Percentiles rank a stretch among this genome's conserved stretches.
Evolutionary conservation across 2,113 vertebrate species (phyloP).

Genomic region (Anolis sagrei): DNA sequence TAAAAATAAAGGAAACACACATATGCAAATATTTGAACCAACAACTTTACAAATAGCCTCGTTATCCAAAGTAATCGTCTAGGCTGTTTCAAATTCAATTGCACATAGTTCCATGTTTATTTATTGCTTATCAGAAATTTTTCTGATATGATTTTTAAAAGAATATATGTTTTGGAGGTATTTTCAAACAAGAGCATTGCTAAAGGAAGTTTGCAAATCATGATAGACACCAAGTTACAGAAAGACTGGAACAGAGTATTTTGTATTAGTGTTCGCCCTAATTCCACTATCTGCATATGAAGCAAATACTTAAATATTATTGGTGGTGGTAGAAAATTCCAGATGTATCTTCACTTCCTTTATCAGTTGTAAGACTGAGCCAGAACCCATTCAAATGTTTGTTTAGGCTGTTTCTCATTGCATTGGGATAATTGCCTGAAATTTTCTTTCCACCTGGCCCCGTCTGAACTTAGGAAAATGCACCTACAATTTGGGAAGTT

Average conservation of each 20-base stretch:
- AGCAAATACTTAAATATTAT: background rate
- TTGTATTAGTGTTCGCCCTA: background rate
- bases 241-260: background rate
- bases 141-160: background rate
- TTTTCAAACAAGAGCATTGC: background rate
- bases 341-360: no score
- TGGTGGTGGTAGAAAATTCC: no score
- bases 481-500: background rate
- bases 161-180: background rate
- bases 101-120: no score
- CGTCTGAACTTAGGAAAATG: background rate
- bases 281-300: background rate
- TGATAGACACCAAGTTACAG: no score
- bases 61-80: no score
- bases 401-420: background rate
- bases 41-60: no score
- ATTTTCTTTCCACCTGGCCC: background rate
- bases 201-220: background rate
- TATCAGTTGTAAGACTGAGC: background rate
- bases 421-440: background rate
- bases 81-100: no score
- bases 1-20: background rate
- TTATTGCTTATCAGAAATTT: no score
- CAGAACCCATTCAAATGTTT: background rate
- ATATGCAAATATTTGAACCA: background rate